Evolutionary conservation across 1,140 invertebrate genomes (phyloP).

Genomic region (Harlomillsia oculata): DNA sequence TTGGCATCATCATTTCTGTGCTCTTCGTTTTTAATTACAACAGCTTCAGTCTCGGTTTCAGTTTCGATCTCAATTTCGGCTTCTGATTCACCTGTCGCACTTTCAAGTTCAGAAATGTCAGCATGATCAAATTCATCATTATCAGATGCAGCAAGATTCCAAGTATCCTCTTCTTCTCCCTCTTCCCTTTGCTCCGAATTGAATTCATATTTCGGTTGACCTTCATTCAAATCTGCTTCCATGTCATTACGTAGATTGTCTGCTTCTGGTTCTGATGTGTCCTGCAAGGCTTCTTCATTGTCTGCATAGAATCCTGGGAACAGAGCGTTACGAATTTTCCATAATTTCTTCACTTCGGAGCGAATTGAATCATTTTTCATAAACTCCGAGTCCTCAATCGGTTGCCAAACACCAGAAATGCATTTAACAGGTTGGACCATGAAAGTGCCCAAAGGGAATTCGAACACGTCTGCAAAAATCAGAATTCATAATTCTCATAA

Average conservation of each 20-base stretch:
- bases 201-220: not conserved
- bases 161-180: not conserved
- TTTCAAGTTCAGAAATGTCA: too few species aligned
- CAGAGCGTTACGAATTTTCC: conserved; percentile 20
- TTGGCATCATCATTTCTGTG: too few species aligned
- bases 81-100: too few species aligned
- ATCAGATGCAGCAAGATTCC: too few species aligned
- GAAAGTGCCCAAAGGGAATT: conserved; percentile 26
- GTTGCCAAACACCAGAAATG: conserved; percentile 19
- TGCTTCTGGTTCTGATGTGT: not conserved
- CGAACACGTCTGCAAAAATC: conserved; percentile 8
- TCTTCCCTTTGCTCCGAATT: not conserved
- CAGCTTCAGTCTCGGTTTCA: too few species aligned
- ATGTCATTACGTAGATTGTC: not conserved
- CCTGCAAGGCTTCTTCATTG: not conserved
- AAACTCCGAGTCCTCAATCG: conserved; percentile 15
- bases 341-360: conserved; percentile 23
- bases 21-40: too few species aligned
- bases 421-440: conserved; percentile 31
- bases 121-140: too few species aligned
- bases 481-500: not conserved
- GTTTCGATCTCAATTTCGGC: too few species aligned
- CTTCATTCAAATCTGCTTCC: not conserved
- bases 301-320: conserved; percentile 3
- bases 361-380: conserved; percentile 7